phyloP scores from a whole-genome alignment of 2,113 vertebrate genomes.

The Tauraco erythrolophus region DNA sequence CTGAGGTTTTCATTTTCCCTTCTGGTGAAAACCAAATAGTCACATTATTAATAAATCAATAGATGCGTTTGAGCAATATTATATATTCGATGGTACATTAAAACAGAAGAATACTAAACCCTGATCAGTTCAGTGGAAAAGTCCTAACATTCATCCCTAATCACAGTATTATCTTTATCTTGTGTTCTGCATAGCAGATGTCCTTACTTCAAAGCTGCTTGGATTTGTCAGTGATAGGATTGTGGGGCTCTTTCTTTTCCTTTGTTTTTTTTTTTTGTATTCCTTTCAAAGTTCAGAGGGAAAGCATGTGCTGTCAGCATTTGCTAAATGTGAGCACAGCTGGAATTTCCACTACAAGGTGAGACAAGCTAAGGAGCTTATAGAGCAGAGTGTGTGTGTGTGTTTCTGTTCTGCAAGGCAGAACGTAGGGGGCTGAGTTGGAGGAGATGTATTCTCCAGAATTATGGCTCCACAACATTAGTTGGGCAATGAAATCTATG shows the following conservation, averaged over 20 bases:
- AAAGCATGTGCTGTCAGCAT: neutral
- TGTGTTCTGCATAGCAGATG: neutral
- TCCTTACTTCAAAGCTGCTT: neutral
- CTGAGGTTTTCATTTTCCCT: neutral
- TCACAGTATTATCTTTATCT: neutral
- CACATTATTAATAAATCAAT: neutral
- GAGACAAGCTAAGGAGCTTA: neutral
- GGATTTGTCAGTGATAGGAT: neutral
- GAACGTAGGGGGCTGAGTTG: neutral
- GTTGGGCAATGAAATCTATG: neutral
- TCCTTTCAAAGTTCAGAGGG: neutral
- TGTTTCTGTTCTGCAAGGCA: neutral
- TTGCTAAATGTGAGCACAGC: neutral
- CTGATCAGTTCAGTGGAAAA: neutral
- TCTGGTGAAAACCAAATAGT: neutral
- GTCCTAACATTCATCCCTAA: neutral
- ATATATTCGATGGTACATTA: neutral
- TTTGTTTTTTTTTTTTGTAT: no score
- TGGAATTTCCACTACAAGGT: neutral
- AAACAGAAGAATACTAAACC: neutral
- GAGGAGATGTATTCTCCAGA: neutral
- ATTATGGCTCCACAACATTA: neutral
- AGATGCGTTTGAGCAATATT: neutral
- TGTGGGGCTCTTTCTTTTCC: neutral
- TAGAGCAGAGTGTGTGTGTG: accelerated